Evolutionary conservation across 2,797 vertebrate species (phyloP), one percentile per base, ranked within the genome.

Genomic region (Tympanoctomys barrerae): DNA sequence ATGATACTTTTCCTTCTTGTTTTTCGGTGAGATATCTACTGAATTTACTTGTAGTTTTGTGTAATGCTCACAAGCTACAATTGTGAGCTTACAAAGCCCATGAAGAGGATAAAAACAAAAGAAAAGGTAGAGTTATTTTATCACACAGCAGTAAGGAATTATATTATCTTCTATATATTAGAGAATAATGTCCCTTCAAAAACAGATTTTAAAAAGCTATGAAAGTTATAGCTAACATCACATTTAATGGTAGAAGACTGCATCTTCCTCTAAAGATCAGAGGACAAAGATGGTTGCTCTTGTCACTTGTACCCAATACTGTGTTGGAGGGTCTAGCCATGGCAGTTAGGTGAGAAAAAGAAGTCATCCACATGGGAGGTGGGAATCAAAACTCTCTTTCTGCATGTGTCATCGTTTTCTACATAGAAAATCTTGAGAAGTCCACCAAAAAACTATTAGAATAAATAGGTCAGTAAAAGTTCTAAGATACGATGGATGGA

Each of bases 101-200:
- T 13, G 31, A 59, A 78, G 16, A 91, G 19, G 87, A 90, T 80
- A 10, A 81, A 16, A 95, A 42, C 1, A 52, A 59, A 42, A 78
- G 21, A 82, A 24, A 85, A 91, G 10, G 21, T 22, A 61, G 33
- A 77, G 33, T 36, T 87, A 96, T 93, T 95, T 96, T 78, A 80
- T 0, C 73, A 31, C 26, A 87, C 0, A 73, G 8, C 24, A 88
- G 31, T 46, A 87, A 36, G 52, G 66, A 75, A 22, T 49, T 85
- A 54, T 16, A 19, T 77, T 28, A 28, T 28, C 46, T 8, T 52
- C 18, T 7, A 19, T n/a, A 21, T 77, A 49, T 13, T 8, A 54
- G 49, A 79, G 52, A 80, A 57, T 64, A 70, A 78, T 75, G 71
- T 42, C 11, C 70, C 80, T 90, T 94, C 13, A 57, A 87, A 90